phyloP scores from a whole-genome alignment of 2,888 invertebrate genomes.

The Penaeus monodon region DNA sequence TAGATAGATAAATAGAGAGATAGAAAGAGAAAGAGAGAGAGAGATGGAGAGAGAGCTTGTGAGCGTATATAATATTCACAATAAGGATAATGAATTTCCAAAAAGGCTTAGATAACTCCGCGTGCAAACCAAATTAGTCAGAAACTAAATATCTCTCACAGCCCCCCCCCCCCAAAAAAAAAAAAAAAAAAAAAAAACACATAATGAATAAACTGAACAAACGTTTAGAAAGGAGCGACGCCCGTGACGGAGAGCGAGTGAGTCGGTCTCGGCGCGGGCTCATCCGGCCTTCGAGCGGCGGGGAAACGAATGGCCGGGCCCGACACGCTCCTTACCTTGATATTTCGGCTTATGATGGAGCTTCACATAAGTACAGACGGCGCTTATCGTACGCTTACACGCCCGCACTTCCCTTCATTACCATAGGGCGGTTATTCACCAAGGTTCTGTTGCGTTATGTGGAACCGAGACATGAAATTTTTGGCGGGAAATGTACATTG shows the following conservation, averaged over 20 bases:
- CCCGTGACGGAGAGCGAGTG: background rate
- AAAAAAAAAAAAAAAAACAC: too few species aligned
- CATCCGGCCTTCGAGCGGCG: background rate
- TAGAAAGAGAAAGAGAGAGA: too few species aligned
- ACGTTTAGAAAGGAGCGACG: background rate
- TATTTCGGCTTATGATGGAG: conserved; percentile 16
- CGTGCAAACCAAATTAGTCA: too few species aligned
- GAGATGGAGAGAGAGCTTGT: too few species aligned
- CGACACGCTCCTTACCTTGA: conserved; percentile 15
- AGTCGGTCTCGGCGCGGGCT: background rate
- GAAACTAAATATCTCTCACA: too few species aligned
- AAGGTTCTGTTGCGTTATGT: background rate
- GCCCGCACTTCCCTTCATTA: conserved; percentile 22
- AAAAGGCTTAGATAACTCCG: too few species aligned
- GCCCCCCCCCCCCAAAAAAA: too few species aligned
- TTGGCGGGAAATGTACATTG: background rate
- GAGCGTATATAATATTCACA: too few species aligned
- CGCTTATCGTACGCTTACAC: conserved; percentile 24
- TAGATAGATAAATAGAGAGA: too few species aligned
- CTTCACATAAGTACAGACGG: conserved; percentile 26
- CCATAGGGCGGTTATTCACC: conserved; percentile 22
- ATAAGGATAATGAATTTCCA: too few species aligned
- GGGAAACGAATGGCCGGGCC: background rate
- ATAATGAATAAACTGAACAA: too few species aligned
- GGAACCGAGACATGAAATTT: too few species aligned